Evolutionary conservation across 2,888 invertebrate species (phyloP).

Genomic region (Drosophila imparisetae): DNA sequence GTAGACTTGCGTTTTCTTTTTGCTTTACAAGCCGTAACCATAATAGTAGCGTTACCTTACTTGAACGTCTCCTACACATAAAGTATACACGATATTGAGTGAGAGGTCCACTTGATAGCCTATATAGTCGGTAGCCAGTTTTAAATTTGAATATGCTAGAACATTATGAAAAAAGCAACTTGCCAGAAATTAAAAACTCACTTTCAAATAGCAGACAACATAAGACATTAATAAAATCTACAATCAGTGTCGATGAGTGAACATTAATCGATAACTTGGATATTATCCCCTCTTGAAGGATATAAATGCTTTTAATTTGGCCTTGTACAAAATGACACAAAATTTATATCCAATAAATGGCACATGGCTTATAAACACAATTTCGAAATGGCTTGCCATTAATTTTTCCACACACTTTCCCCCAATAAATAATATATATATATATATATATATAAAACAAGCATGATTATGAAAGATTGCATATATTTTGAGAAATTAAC

Average conservation of each 20-base stretch:
- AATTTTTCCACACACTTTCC: conserved; percentile 19
- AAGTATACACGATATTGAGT: background rate
- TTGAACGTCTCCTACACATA: background rate
- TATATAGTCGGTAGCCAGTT: background rate
- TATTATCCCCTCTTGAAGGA: background rate
- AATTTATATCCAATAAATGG: conserved; percentile 1
- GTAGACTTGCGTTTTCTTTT: background rate
- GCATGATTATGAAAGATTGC: conserved; percentile 25
- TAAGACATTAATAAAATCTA: background rate
- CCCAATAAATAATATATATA: background rate
- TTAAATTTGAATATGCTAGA: background rate
- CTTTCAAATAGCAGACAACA: background rate
- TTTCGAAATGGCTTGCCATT: conserved; percentile 37
- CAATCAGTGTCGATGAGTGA: background rate
- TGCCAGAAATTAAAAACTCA: no score
- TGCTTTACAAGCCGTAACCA: background rate
- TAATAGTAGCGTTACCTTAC: background rate
- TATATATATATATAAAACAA: background rate
- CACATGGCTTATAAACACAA: conserved; percentile 25
- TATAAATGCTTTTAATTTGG: background rate
- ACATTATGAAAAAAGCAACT: background rate
- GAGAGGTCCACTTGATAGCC: background rate
- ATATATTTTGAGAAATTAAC: conserved; percentile 47
- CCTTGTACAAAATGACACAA: background rate
- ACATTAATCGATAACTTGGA: background rate